Evolutionary conservation across 2,888 invertebrate species (phyloP).

Genomic region (Horisme vitalbata): DNA sequence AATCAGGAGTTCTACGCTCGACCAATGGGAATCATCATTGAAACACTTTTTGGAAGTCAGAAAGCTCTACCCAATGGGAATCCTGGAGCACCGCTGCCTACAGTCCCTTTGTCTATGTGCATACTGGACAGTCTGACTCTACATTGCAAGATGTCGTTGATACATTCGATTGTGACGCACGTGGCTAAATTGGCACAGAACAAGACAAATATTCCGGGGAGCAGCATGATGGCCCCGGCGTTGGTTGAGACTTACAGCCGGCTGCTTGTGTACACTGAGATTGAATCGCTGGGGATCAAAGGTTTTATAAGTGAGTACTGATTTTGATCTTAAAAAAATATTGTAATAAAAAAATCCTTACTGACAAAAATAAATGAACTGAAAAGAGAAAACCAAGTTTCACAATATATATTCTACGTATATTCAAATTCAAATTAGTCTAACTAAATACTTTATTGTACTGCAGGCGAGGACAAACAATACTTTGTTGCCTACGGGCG

Average conservation of each 20-base stretch:
- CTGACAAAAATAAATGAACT: too few species aligned
- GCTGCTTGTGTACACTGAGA: constrained; percentile 96
- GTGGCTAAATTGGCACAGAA: constrained; percentile 95
- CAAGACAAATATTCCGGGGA: constrained; percentile 89
- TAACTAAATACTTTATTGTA: too few species aligned
- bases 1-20: constrained; percentile 95
- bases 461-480: too few species aligned
- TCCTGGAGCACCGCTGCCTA: constrained; percentile 85
- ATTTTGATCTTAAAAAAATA: too few species aligned
- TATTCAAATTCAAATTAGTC: too few species aligned
- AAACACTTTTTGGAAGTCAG: constrained; percentile 90
- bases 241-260: constrained; percentile 97
- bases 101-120: constrained; percentile 95
- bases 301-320: constrained; percentile 92
- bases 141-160: constrained; percentile 96
- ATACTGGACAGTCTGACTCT: constrained; percentile 96
- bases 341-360: too few species aligned
- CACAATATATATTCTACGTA: too few species aligned
- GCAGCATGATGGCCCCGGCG: constrained; percentile 90
- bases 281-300: constrained; percentile 97
- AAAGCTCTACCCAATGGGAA: constrained; percentile 80
- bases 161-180: constrained; percentile 91
- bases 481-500: too few species aligned
- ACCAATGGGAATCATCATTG: constrained; percentile 95
- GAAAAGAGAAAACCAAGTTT: too few species aligned